Evolutionary conservation across 2,888 invertebrate species (phyloP), one percentile per base, ranked within the genome.

Genomic region (Cylindroiulus punctatus): DNA sequence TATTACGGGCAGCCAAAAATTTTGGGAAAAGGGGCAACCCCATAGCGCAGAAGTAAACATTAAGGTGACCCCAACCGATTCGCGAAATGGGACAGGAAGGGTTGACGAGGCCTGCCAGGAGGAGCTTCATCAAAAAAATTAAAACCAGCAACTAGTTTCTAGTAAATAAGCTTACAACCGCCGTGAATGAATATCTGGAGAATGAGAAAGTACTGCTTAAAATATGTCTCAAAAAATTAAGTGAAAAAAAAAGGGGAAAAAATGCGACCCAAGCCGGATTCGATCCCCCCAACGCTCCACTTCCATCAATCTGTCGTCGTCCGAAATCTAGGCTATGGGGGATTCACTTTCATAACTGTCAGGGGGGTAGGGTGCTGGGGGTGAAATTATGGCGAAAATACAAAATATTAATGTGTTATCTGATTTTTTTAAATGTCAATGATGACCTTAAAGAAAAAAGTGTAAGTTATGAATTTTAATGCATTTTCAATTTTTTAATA

Each of bases 11-110:
- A n/a, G 36, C 57, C 44, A 44, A 3, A 65, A 26, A 26, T 65
- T 65, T 65, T 65, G 10, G 26, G 26, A 65, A 65, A 65, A 65
- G 65, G n/a, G 65, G 8, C n/a, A 26, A 65, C 65, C 65, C 65
- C 36, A 36, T n/a, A 1, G 1, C 10, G 4, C 26, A n/a, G 26
- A 65, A 65, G 65, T 26, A 26, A 65, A 65, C n/a, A 65, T 65
- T 65, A 65, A 65, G 65, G 65, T 65, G 65, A 65, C 65, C 65
- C 65, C 22, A 26, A 26, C 65, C 3, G 52, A 19, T 10, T 36
- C 65, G 65, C 26, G 65, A 65, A 65, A 26, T 22, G 26, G 65
- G 65, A 65, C 65, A 65, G 65, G 65, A 65, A 65, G 65, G 65
- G 26, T 65, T 65, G 65, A 1, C 26, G n/a, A 26, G 65, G 10